phyloP scores from a whole-genome alignment of 2,888 invertebrate genomes.

The Acleris emargana region DNA sequence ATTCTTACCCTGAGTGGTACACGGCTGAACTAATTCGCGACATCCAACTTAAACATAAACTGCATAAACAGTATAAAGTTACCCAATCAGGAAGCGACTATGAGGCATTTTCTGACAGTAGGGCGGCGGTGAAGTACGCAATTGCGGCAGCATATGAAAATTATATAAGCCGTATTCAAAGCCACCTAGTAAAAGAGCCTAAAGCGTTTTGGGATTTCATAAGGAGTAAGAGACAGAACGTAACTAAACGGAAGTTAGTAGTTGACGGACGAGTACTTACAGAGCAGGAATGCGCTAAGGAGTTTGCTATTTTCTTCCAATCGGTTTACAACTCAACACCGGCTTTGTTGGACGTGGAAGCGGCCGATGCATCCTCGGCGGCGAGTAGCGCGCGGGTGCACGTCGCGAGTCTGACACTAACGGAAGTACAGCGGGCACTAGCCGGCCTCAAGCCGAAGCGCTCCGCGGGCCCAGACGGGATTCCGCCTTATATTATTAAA shows the following conservation, averaged over 20 bases:
- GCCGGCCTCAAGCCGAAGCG: conserved; percentile 18
- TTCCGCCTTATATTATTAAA: conserved; percentile 31
- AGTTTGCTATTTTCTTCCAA: conserved; percentile 24
- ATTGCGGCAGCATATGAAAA: conserved; percentile 12
- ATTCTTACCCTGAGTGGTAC: conserved; percentile 26
- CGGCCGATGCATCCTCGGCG: background rate
- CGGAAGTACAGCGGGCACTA: conserved; percentile 19
- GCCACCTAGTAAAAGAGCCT: conserved; percentile 18
- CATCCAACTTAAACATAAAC: conserved; percentile 10
- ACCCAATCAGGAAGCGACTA: conserved; percentile 13
- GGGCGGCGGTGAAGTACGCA: conserved; percentile 10
- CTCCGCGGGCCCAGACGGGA: conserved; percentile 30
- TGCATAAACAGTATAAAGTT: conserved; percentile 25
- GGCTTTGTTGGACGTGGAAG: conserved; percentile 5
- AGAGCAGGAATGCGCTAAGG: conserved; percentile 14
- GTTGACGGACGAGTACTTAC: conserved; percentile 15
- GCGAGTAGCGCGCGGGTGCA: conserved; percentile 12
- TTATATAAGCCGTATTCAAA: conserved; percentile 11
- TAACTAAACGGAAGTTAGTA: conserved; percentile 5
- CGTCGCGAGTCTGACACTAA: background rate
- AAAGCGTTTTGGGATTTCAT: conserved; percentile 33
- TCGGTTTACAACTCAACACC: conserved; percentile 21
- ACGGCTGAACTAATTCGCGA: conserved; percentile 13
- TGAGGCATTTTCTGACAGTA: conserved; percentile 14
- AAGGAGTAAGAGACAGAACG: conserved; percentile 5